Percentiles rank a stretch among this genome's conserved stretches.
phyloP scores from a whole-genome alignment of 2,113 vertebrate species.

The Tor tambroides region DNA sequence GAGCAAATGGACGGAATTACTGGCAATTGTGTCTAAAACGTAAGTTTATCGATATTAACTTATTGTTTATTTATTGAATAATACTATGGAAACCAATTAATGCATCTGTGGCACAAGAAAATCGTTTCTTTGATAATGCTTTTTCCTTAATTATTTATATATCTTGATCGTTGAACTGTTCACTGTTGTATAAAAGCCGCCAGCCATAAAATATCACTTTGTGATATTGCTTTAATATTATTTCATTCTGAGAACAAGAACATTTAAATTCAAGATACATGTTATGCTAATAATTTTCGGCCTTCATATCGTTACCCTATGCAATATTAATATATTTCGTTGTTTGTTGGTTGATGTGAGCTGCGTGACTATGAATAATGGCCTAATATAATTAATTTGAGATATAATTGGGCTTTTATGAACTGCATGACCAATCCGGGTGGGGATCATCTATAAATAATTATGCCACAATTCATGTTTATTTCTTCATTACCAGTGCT shows the following conservation, averaged over 20 bases:
- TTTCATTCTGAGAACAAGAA: not conserved
- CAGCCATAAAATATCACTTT: no score
- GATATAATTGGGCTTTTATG: not conserved
- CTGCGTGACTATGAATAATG: not conserved
- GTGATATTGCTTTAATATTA: not conserved
- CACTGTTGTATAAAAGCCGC: no score
- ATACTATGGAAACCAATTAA: no score
- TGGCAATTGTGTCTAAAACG: no score
- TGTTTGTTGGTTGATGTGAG: not conserved
- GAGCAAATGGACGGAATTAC: no score
- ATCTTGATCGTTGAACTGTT: no score
- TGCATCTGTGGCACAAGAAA: not conserved
- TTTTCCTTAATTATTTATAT: no score
- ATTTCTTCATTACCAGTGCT: not conserved
- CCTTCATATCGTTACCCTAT: not conserved
- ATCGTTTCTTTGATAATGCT: no score
- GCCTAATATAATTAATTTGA: not conserved
- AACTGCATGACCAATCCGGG: not conserved
- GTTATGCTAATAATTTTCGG: not conserved
- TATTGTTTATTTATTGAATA: no score
- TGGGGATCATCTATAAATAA: not conserved
- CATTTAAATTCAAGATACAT: not conserved
- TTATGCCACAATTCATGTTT: not conserved
- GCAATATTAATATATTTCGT: not conserved
- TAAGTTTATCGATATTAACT: no score